Percentiles rank a stretch among this genome's conserved stretches.
Evolutionary conservation across 2,113 vertebrate species (phyloP).

Genomic region (Scophthalmus maximus): DNA sequence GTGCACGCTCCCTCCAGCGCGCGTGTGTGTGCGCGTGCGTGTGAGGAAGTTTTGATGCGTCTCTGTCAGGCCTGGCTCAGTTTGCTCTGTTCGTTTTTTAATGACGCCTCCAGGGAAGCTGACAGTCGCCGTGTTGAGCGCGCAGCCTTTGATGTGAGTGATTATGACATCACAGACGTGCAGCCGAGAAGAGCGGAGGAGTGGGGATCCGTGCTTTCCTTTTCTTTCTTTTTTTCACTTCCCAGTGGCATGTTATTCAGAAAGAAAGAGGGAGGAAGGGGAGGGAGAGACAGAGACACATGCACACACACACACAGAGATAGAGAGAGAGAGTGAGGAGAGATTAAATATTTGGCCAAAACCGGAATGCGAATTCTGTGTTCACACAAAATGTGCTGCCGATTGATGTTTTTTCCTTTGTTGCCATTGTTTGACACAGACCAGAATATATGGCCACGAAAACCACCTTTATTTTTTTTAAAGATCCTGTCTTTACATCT

Average conservation of each 20-base stretch:
- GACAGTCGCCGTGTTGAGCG: slow-evolving; percentile 84
- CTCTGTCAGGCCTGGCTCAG: slow-evolving; percentile 79
- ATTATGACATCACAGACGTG: slow-evolving; percentile 87
- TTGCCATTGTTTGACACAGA: slow-evolving; percentile 58
- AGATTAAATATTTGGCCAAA: slow-evolving; percentile 80
- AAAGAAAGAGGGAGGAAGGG: slow-evolving; percentile 44
- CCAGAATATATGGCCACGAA: slow-evolving; percentile 43
- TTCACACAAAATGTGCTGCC: slow-evolving; percentile 60
- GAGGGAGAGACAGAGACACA: slow-evolving; percentile 51
- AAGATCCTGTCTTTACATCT: slow-evolving; percentile 34
- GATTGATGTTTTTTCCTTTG: slow-evolving; percentile 67
- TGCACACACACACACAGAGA: slow-evolving; percentile 9
- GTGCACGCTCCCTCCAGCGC: neutral
- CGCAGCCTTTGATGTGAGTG: slow-evolving; percentile 84
- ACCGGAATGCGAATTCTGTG: slow-evolving; percentile 65
- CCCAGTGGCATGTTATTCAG: slow-evolving; percentile 74
- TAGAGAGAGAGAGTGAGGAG: slow-evolving; percentile 43
- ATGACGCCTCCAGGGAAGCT: slow-evolving; percentile 87
- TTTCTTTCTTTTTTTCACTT: slow-evolving; percentile 47
- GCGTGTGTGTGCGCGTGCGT: slow-evolving; percentile 30
- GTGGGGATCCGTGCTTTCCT: slow-evolving; percentile 70
- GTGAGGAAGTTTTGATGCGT: slow-evolving; percentile 78
- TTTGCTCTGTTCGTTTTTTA: slow-evolving; percentile 84
- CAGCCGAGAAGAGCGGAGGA: slow-evolving; percentile 78
- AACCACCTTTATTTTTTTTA: slow-evolving; percentile 36